A percentile compares a stretch with the other conserved stretches of the same genome.
Conservation (phyloP, 2,113 vertebrate species). For the Macquaria australasica region DNA sequence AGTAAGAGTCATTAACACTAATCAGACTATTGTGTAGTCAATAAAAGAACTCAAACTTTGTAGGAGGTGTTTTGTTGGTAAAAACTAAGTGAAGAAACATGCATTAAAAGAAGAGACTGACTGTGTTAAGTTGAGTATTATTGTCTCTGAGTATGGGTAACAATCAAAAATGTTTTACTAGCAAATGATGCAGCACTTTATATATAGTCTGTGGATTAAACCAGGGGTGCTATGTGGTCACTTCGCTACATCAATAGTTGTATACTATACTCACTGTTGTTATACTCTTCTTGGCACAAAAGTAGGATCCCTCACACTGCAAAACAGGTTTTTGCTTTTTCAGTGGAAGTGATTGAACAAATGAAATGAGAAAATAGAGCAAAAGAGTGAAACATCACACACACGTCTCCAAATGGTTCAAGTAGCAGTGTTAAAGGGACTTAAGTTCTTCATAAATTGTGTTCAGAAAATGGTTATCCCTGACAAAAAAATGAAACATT, state of each 20-base stretch:
- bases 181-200: not conserved
- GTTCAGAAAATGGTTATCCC: not conserved
- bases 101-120: not conserved
- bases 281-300: not conserved
- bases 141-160: not conserved
- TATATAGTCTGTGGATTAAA: not conserved
- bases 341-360: not conserved
- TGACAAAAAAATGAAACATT: not conserved
- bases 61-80: not conserved
- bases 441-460: not conserved
- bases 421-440: not conserved
- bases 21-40: not conserved
- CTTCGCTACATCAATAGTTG: not conserved
- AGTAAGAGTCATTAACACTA: not conserved
- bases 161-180: not conserved
- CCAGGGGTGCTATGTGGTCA: not conserved
- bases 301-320: not conserved
- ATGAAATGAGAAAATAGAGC: not conserved
- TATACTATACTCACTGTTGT: not conserved
- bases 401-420: not conserved
- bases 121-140: not conserved
- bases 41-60: not conserved
- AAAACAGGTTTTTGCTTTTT: not conserved
- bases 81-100: not conserved
- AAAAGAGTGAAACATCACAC: not conserved